Evolutionary conservation across 2,888 invertebrate species (phyloP).

Genomic region (Plagiodera versicolora): DNA sequence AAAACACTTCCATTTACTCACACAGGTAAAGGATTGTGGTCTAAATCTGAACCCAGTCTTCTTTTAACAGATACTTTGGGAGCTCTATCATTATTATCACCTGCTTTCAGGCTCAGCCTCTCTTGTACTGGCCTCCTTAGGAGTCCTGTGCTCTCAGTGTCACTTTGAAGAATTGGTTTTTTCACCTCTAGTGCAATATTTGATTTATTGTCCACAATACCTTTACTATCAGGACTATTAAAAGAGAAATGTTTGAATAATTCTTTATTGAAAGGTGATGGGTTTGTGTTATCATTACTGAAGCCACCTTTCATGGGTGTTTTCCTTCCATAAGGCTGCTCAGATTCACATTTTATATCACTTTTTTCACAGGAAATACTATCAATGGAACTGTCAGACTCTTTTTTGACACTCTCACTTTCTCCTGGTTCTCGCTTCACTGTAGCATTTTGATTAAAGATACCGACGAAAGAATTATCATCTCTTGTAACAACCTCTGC

Average conservation of each 20-base stretch:
- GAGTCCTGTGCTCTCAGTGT: slow-evolving; percentile 3
- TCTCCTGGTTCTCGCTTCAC: slow-evolving; percentile 11
- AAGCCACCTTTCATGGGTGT: slow-evolving; percentile 27
- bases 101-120: slow-evolving; percentile 25
- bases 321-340: slow-evolving; percentile 1
- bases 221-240: slow-evolving; percentile 20
- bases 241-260: slow-evolving; percentile 35
- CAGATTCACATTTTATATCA: slow-evolving; percentile 17
- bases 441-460: too few relatives aligned
- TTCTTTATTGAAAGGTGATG: slow-evolving; percentile 40
- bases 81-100: slow-evolving; percentile 1
- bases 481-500: too few relatives aligned
- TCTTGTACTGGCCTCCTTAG: slow-evolving; percentile 21
- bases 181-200: not conserved
- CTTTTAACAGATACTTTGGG: slow-evolving; percentile 16
- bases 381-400: not conserved
- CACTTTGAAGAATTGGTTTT: slow-evolving; percentile 6
- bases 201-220: not conserved
- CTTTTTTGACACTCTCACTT: not conserved
- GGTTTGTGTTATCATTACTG: slow-evolving; percentile 34
- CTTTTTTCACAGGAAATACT: slow-evolving; percentile 9
- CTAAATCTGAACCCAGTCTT: slow-evolving; percentile 15
- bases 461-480: too few relatives aligned
- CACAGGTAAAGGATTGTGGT: slow-evolving; percentile 18
- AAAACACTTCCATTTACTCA: not conserved